A percentile compares a stretch with the other conserved stretches of the same genome.
phyloP scores from a whole-genome alignment of 2,797 vertebrate genomes.

The Cuculus canorus region DNA sequence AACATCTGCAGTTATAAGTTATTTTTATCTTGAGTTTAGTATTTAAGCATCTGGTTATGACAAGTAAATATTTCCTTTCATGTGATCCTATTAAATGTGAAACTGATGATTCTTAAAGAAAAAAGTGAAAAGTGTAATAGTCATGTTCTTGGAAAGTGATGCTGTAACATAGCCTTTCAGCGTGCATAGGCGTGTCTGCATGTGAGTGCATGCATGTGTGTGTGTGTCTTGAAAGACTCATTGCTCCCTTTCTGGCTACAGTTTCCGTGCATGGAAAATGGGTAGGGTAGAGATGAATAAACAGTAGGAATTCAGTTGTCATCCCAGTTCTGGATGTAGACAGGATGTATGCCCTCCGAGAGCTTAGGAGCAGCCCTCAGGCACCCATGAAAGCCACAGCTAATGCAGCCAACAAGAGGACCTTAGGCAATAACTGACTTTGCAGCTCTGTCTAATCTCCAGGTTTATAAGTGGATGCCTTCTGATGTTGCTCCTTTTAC shows the following conservation, averaged over 20 bases:
- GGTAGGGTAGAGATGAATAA: not conserved
- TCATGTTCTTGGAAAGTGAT: not conserved
- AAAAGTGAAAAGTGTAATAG: not conserved
- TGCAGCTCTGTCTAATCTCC: not conserved
- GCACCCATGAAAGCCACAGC: not conserved
- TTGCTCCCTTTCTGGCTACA: not conserved
- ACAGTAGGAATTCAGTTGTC: not conserved
- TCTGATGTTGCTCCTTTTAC: not conserved
- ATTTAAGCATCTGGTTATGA: not conserved
- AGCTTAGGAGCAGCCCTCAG: not conserved
- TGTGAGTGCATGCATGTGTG: fast-evolving
- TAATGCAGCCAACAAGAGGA: not conserved
- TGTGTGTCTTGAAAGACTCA: not conserved
- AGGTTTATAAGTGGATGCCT: not conserved
- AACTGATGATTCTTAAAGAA: not conserved
- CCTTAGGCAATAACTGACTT: constrained; percentile 3
- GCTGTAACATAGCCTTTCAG: not conserved
- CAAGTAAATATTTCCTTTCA: not conserved
- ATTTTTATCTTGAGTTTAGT: not conserved
- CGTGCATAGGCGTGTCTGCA: too few species aligned
- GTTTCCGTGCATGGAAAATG: not conserved
- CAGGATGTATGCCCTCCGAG: fast-evolving
- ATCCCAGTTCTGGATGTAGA: not conserved
- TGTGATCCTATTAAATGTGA: not conserved
- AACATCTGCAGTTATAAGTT: not conserved